These are phyloP conservation scores for Rhizoglyphus robini DNA, from an alignment of 1,140 invertebrate species.

Conservation along the genomic window DNA sequence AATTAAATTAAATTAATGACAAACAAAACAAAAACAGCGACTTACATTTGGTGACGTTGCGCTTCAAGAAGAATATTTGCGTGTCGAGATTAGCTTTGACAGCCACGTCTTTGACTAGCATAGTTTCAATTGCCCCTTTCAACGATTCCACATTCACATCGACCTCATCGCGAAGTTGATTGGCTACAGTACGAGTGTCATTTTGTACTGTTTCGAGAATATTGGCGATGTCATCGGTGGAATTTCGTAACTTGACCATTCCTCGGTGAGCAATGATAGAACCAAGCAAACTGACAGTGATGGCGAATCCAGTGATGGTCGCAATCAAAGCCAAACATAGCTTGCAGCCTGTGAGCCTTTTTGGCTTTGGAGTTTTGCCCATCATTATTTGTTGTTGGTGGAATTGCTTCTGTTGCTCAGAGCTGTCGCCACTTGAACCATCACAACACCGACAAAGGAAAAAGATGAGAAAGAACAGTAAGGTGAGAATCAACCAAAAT, in stretches of 20 bases:
- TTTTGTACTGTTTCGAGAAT: constrained; percentile 31
- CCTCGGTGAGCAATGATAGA: constrained; percentile 87
- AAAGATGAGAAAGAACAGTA: constrained; percentile 72
- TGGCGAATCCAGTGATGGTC: constrained; percentile 16
- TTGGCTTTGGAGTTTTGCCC: constrained; percentile 17
- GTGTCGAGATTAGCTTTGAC: constrained; percentile 27
- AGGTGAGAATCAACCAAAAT: constrained; percentile 70
- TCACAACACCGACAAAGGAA: constrained; percentile 85
- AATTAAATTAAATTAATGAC: background rate
- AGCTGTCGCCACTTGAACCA: constrained; percentile 36
- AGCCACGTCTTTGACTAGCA: constrained; percentile 56
- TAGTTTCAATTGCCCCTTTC: constrained; percentile 52
- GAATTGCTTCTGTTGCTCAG: constrained; percentile 4
- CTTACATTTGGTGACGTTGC: constrained; percentile 28
- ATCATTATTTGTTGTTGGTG: constrained; percentile 5
- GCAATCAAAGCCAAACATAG: constrained; percentile 22
- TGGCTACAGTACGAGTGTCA: background rate
- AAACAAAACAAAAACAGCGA: background rate
- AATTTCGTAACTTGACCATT: constrained; percentile 57
- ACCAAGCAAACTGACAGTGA: constrained; percentile 66
- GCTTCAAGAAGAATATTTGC: constrained; percentile 27
- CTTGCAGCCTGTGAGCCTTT: constrained; percentile 19
- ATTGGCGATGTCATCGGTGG: constrained; percentile 57
- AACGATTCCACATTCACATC: constrained; percentile 50
- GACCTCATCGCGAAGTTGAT: constrained; percentile 47